Percentiles rank a stretch among this genome's conserved stretches.
Conservation (phyloP, 2,113 vertebrate species). For the Pseudorectes ferrugineus region DNA sequence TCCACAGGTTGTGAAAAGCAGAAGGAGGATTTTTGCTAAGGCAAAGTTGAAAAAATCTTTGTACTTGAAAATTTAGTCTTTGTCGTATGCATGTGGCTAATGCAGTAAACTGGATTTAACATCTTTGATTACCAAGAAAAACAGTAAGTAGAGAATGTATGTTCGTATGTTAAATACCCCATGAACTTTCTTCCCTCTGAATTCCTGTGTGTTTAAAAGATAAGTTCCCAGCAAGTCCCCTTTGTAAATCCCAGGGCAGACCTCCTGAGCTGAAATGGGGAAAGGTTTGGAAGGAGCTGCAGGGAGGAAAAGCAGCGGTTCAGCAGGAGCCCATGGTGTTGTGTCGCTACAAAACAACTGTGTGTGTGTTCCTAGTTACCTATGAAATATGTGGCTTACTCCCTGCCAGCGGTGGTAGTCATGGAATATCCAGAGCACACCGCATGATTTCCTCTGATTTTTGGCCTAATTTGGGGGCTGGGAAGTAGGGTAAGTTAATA, state of each 20-base stretch:
- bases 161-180: not conserved
- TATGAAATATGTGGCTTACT: conserved; percentile 7
- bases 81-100: not conserved
- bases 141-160: not conserved
- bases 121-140: not conserved
- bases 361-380: conserved; percentile 50
- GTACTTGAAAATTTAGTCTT: not conserved
- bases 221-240: not conserved
- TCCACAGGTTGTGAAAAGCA: not conserved
- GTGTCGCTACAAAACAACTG: conserved; percentile 50
- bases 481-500: not conserved
- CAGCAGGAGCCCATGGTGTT: not conserved
- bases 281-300: not conserved
- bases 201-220: not conserved
- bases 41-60: not conserved
- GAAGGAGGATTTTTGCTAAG: not conserved
- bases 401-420: not conserved
- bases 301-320: not conserved
- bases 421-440: conserved; percentile 41
- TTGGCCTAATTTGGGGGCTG: not conserved
- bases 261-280: not conserved
- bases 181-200: not conserved
- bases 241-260: not conserved
- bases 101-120: not conserved
- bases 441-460: conserved; percentile 12